Evolutionary conservation across 2,797 vertebrate species (phyloP).

Genomic region (Gadopsis bispinosus): DNA sequence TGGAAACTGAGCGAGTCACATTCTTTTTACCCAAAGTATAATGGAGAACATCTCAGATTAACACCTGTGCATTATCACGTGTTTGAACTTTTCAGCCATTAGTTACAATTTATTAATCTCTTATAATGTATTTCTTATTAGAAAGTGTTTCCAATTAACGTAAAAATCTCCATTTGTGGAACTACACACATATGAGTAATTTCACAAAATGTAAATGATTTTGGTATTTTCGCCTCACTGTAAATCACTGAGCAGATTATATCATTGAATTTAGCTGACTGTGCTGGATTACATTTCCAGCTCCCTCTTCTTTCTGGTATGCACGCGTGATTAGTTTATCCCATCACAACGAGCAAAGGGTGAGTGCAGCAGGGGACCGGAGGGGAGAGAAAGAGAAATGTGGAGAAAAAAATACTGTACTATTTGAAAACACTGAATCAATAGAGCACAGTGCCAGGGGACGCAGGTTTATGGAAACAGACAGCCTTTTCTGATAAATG

Average conservation of each 20-base stretch:
- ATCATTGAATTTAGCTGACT: constrained; percentile 10
- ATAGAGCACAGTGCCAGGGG: constrained; percentile 62
- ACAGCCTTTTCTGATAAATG: constrained; percentile 63
- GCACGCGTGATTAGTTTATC: constrained; percentile 20
- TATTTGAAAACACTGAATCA: constrained; percentile 62
- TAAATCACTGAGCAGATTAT: background rate
- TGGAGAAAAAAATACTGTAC: constrained; percentile 23
- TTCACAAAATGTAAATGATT: background rate
- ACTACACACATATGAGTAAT: background rate
- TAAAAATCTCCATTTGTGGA: background rate
- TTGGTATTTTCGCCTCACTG: background rate
- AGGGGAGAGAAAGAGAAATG: constrained; percentile 31
- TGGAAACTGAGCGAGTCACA: background rate
- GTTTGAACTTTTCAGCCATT: background rate
- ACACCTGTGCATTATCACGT: no score
- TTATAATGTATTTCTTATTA: background rate
- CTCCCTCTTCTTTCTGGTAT: background rate
- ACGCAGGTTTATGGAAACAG: constrained; percentile 64
- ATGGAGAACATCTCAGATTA: no score
- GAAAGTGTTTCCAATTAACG: background rate
- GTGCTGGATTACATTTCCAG: constrained; percentile 6
- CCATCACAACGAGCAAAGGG: constrained; percentile 1
- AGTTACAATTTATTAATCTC: background rate
- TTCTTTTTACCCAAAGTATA: background rate
- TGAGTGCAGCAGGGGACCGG: constrained; percentile 17